These are phyloP conservation scores for Neomorphus geoffroyi DNA, from an alignment of 2,797 vertebrate genomes.

Conservation along the genomic window DNA sequence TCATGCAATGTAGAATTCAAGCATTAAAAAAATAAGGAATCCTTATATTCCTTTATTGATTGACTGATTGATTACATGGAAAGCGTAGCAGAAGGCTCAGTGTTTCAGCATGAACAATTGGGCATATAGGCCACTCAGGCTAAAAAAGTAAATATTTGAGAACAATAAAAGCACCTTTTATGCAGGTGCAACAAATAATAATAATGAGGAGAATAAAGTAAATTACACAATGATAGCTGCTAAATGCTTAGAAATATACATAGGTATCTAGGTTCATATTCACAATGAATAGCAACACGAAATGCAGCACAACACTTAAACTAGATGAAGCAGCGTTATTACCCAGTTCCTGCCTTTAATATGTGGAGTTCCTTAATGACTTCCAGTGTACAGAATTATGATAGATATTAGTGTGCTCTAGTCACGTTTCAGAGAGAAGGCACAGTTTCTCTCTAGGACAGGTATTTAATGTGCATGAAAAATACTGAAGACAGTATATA, in stretches of 20 bases:
- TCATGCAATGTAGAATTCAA: background rate
- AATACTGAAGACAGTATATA: background rate
- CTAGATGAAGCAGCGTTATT: background rate
- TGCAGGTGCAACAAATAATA: conserved; percentile 21
- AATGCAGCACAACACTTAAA: background rate
- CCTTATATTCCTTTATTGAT: background rate
- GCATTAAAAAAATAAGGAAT: background rate
- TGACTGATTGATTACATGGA: background rate
- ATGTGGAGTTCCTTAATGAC: background rate
- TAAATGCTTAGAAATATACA: background rate
- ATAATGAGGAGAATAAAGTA: conserved; percentile 7
- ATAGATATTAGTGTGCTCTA: background rate
- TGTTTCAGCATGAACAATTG: conserved; percentile 9
- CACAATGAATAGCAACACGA: background rate
- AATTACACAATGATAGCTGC: background rate
- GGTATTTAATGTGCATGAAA: background rate
- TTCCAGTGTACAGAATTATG: background rate
- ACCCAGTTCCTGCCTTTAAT: background rate
- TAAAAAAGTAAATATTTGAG: conserved; percentile 50
- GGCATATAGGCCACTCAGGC: background rate
- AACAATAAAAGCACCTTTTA: conserved; percentile 2
- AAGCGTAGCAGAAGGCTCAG: background rate
- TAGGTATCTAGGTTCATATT: background rate
- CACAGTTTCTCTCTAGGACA: background rate
- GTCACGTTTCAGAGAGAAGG: background rate